phyloP scores from a whole-genome alignment of 1,140 invertebrate species.

The Aphidius ervi region DNA sequence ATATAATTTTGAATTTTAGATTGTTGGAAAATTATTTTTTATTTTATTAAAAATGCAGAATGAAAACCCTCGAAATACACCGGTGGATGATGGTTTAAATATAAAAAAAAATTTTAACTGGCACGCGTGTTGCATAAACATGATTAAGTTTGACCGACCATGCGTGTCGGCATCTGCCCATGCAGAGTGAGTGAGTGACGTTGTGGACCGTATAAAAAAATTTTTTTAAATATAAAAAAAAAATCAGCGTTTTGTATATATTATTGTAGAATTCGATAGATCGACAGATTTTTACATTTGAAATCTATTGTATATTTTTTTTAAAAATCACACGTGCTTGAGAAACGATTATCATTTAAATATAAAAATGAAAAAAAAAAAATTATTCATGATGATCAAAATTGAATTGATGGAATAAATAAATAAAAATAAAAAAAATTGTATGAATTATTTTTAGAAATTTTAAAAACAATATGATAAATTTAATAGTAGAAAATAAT shows the following conservation, averaged over 20 bases:
- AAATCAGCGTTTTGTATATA: constrained; percentile 3
- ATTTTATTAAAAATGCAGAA: too few species aligned
- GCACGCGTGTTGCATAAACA: constrained; percentile 33
- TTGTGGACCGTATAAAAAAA: constrained; percentile 5
- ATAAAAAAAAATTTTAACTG: background rate
- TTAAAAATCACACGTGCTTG: constrained; percentile 8
- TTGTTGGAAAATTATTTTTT: too few species aligned
- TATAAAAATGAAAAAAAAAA: background rate
- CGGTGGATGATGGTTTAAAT: background rate
- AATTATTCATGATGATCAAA: background rate
- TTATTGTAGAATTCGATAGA: background rate
- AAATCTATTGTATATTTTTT: constrained; percentile 8
- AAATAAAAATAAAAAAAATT: too few species aligned
- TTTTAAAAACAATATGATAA: too few species aligned
- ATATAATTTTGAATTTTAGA: too few species aligned
- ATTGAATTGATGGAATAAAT: background rate
- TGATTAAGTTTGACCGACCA: constrained; percentile 31
- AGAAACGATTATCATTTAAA: constrained; percentile 3
- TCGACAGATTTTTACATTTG: constrained; percentile 2
- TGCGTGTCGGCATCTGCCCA: constrained; percentile 29
- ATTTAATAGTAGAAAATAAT: too few species aligned
- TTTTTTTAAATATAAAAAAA: background rate
- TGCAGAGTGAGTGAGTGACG: background rate
- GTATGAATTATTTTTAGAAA: too few species aligned
- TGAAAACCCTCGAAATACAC: constrained; percentile 13